Base-by-base conservation (phyloP, 2,113 vertebrate genomes). In the Scolopax mira region DNA sequence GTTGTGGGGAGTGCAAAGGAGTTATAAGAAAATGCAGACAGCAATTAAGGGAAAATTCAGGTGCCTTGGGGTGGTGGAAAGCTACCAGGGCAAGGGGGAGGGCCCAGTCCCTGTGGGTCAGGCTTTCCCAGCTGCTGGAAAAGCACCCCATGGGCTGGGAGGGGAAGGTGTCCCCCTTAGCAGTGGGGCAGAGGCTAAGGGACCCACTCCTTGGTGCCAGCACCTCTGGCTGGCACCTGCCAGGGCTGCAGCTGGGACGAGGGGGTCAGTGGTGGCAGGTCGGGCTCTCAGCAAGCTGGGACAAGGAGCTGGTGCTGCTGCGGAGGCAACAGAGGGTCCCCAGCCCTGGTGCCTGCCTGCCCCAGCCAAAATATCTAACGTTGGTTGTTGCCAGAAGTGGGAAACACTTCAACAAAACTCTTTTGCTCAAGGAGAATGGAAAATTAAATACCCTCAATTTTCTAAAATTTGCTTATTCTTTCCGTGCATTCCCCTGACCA, bases 211-310 rank as follows among this genome's bases (percentile, higher is more conserved):
- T 1, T 0, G 1, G 37, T 30, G 28, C 44, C 21, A 7, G 13
- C 49, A 46, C 28, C 24, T 61, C 61, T 37, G 31, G 41, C 3
- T 54, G 25, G 54, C 61, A 61, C 30, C 67, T 71, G 30, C 11
- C 23, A 6, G 49, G 30, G 66, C 48, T 1, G 2, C 6, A 46
- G 46, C 17, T 1, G 0, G 41, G n/a, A 31, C 0, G 3, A 24
- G 64, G 65, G 49, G 51, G 41, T 35, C 0, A 0, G 31, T 30
- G 28, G 23, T 33, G 37, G 66, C 37, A 37, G 51, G 37, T 9
- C 0, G 0, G 31, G 58, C 42, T 71, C 30, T 42, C 1, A 9
- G 39, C 4, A 7, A 75, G 39, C 11, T 0, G 2, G 73, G 42
- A 51, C 0, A 2, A 54, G 39, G 49, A 71, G 22, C 14, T 0